Percentiles rank a stretch among this genome's conserved stretches.
These are phyloP conservation scores for Dysmachus trigonus DNA, from an alignment of 2,888 invertebrate genomes.

Conservation along the genomic window DNA sequence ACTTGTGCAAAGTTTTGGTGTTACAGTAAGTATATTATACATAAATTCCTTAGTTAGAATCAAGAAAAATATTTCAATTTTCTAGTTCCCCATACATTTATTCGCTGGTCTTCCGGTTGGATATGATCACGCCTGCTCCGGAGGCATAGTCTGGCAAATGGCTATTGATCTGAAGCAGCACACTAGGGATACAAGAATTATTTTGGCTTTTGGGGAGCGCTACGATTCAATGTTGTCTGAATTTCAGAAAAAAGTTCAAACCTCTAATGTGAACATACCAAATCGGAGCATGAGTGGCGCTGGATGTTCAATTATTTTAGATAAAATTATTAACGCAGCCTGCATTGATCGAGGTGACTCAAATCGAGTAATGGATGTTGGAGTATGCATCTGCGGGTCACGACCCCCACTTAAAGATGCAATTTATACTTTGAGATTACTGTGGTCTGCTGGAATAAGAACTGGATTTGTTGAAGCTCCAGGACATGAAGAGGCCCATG, in stretches of 20 bases:
- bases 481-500: constrained; percentile 73
- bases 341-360: constrained; percentile 67
- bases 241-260: constrained; percentile 68
- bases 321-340: constrained; percentile 76
- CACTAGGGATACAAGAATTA: constrained; percentile 68
- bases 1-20: constrained; percentile 77
- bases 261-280: constrained; percentile 58
- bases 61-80: constrained; percentile 34
- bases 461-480: constrained; percentile 71
- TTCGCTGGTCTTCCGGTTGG: constrained; percentile 66
- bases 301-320: constrained; percentile 86
- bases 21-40: constrained; percentile 68
- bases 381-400: constrained; percentile 73
- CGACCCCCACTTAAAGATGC: constrained; percentile 68
- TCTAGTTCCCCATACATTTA: constrained; percentile 69
- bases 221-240: constrained; percentile 84
- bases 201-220: constrained; percentile 88
- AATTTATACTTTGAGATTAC: constrained; percentile 68
- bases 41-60: background rate
- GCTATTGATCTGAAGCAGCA: constrained; percentile 60
- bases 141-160: constrained; percentile 72
- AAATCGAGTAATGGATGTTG: constrained; percentile 69
- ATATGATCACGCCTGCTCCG: constrained; percentile 67
- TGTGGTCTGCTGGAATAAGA: constrained; percentile 78
- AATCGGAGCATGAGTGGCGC: constrained; percentile 68